Base-by-base conservation (phyloP, 2,888 invertebrate genomes). In the Leptinotarsa juncta region DNA sequence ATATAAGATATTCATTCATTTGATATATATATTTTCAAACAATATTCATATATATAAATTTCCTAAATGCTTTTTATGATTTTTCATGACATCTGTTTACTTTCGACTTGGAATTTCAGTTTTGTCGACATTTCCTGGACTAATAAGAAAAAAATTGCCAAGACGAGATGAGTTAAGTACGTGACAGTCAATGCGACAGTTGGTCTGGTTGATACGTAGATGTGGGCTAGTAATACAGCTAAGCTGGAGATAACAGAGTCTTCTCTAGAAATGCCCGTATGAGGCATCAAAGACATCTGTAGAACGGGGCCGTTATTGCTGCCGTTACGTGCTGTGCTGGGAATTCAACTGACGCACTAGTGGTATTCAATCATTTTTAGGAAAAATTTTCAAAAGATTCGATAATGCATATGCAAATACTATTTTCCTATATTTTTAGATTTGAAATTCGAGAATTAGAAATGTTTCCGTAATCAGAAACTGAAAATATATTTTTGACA, bases 181-280 rank as follows among this genome's bases (percentile, higher is more conserved):
- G 53, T 53, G 53, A 18, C 53, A 53, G 53, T 53, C 53, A 53
- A 7, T 18, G 53, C 53, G 53, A 53, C 18, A 53, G 53, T 3
- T 53, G 53, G 53, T 53, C 53, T 12, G 53, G 18, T 10, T 3
- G 18, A 53, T 53, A 53, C 53, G 53, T n/a, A 53, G n/a, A 53
- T 53, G 53, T 53, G 53, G 53, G 53, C 10, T 12, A 18, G 18
- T 53, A 18, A 18, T n/a, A 53, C 18, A 10, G 53, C 53, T 53
- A 18, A 53, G 53, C 53, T 53, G 53, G 12, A 53, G 53, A 53
- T 18, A 53, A 53, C 53, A 53, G 18, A 53, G 53, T 53, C 53
- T 18, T 53, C 53, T 10, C 53, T 10, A 18, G n/a, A 18, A 53
- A 53, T 18, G 53, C 53, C 53, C 53, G 12, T 53, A 53, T 18